Evolutionary conservation across 1,140 invertebrate genomes (phyloP).

Genomic region (Temnothorax longispinosus): DNA sequence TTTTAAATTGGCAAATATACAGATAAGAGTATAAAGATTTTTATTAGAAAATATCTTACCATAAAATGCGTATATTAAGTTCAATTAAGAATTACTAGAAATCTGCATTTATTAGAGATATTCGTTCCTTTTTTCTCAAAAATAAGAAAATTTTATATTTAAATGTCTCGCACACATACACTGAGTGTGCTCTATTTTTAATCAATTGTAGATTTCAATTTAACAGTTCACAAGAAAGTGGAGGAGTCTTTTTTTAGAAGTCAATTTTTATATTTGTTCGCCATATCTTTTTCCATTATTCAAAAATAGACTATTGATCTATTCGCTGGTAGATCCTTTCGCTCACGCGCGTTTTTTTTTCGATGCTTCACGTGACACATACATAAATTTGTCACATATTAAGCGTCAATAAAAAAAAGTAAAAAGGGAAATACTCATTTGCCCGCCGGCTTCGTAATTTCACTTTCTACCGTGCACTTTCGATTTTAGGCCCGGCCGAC

Average conservation of each 20-base stretch:
- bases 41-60: neutral
- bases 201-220: neutral
- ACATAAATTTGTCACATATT: slow-evolving; percentile 17
- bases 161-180: neutral
- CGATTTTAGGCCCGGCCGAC: slow-evolving; percentile 75
- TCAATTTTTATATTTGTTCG: neutral
- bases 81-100: neutral
- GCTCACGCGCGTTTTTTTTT: neutral
- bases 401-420: slow-evolving; percentile 47
- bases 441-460: slow-evolving; percentile 61
- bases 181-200: neutral
- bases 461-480: slow-evolving; percentile 81
- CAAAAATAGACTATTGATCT: slow-evolving; percentile 21
- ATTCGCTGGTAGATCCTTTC: slow-evolving; percentile 44
- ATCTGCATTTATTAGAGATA: neutral
- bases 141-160: neutral
- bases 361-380: neutral
- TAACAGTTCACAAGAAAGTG: neutral
- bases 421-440: slow-evolving; percentile 18
- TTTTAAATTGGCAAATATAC: neutral
- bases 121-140: neutral
- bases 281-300: neutral
- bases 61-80: neutral
- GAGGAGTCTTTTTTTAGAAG: neutral
- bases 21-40: neutral